A percentile compares a stretch with the other conserved stretches of the same genome.
These are phyloP conservation scores for Pristionchus japonicus DNA, from an alignment of 2,888 invertebrate genomes.

Conservation along the genomic window DNA sequence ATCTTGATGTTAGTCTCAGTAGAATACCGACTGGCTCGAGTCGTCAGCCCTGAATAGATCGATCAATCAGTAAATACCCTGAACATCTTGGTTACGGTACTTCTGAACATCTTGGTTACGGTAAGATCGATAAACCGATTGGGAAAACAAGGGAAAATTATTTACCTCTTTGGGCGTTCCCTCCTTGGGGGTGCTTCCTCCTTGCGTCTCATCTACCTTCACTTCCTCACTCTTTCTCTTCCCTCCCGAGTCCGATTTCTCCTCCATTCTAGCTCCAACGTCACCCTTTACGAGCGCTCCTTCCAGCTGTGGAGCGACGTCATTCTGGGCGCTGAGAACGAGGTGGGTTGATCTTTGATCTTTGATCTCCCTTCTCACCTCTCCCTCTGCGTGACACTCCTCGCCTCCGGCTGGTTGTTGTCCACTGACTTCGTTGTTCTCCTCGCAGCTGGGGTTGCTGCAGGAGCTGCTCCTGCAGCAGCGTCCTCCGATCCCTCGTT, in stretches of 20 bases:
- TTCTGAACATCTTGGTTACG: too few relatives aligned
- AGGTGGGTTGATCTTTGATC: conserved; percentile 10
- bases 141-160: too few relatives aligned
- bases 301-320: conserved; percentile 34
- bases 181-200: neutral
- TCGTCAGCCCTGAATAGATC: neutral
- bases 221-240: neutral
- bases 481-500: neutral
- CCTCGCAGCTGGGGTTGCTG: too few relatives aligned
- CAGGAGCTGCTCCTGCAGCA: too few relatives aligned
- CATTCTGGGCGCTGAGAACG: conserved; percentile 40
- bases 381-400: neutral
- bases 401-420: neutral
- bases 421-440: neutral
- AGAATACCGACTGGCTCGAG: neutral
- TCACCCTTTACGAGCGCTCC: conserved; percentile 16
- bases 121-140: too few relatives aligned
- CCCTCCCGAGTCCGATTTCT: neutral
- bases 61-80: neutral
- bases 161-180: neutral
- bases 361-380: neutral
- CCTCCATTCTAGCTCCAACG: conserved; percentile 15
- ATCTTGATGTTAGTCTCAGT: conserved; percentile 20
- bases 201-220: neutral
- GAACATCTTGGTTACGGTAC: neutral